phyloP scores from a whole-genome alignment of 1,140 invertebrate species.

The Chlorops oryzae region DNA sequence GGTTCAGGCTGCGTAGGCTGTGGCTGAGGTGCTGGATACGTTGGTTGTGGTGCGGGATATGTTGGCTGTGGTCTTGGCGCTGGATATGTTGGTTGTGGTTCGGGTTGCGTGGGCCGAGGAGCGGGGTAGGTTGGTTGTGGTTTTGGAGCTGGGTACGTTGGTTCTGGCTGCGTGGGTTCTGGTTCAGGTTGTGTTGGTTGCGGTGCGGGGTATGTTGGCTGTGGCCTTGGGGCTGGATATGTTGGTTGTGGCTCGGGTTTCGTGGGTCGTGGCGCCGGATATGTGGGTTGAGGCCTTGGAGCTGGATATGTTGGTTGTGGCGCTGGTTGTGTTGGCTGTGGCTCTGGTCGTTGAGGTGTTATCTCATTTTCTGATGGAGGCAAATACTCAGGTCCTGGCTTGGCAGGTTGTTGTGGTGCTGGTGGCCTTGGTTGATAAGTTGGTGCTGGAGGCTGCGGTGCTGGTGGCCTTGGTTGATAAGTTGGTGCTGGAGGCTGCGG shows the following conservation, averaged over 20 bases:
- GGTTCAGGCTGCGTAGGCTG: not conserved
- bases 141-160: no score
- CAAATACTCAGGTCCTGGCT: slow-evolving; percentile 11
- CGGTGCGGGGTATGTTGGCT: slow-evolving; percentile 1
- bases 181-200: slow-evolving; percentile 7
- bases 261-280: slow-evolving; percentile 9
- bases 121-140: not conserved
- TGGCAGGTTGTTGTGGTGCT: not conserved
- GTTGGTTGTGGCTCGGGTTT: slow-evolving; percentile 1
- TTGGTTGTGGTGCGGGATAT: not conserved
- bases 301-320: slow-evolving; percentile 1
- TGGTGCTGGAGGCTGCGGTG: not conserved
- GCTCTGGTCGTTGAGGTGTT: slow-evolving; percentile 1
- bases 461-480: not conserved
- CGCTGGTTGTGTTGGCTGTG: slow-evolving; percentile 4
- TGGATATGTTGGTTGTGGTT: not conserved
- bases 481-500: not conserved
- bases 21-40: slow-evolving; percentile 8
- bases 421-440: slow-evolving; percentile 12
- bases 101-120: not conserved
- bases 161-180: not conserved
- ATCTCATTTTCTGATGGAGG: slow-evolving; percentile 16
- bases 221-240: slow-evolving; percentile 13
- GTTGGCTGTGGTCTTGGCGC: not conserved
- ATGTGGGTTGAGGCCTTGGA: slow-evolving; percentile 4